A percentile compares a stretch with the other conserved stretches of the same genome.
Evolutionary conservation across 2,797 vertebrate species (phyloP).

Genomic region (Phrynocephalus forsythii): DNA sequence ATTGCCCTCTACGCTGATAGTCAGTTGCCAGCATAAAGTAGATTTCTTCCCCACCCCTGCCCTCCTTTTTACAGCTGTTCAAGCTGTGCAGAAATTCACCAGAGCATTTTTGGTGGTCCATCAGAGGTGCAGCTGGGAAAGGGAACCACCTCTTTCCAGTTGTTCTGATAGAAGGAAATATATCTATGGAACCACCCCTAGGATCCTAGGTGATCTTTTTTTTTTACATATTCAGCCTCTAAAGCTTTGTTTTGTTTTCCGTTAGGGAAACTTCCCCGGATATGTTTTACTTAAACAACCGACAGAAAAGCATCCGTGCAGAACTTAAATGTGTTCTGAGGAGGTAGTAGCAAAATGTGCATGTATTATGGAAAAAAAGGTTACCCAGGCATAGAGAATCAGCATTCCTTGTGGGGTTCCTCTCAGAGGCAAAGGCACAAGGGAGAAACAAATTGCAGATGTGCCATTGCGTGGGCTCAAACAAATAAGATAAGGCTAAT

Average conservation of each 20-base stretch:
- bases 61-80: background rate
- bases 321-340: background rate
- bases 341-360: background rate
- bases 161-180: background rate
- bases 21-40: background rate
- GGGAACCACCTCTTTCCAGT: background rate
- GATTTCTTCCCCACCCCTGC: background rate
- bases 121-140: background rate
- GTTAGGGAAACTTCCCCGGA: background rate
- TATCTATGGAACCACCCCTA: background rate
- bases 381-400: background rate
- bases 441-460: background rate
- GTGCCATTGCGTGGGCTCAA: background rate
- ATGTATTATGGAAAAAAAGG: background rate
- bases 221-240: background rate
- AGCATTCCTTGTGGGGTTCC: background rate
- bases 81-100: background rate
- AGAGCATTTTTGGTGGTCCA: background rate
- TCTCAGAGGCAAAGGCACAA: background rate
- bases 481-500: constrained; percentile 8
- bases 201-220: background rate
- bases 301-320: background rate
- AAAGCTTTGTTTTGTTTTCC: constrained; percentile 15
- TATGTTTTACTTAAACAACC: background rate
- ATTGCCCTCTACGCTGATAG: background rate